Conservation (phyloP, 1,140 invertebrate species). For the Neelides sp. region DNA sequence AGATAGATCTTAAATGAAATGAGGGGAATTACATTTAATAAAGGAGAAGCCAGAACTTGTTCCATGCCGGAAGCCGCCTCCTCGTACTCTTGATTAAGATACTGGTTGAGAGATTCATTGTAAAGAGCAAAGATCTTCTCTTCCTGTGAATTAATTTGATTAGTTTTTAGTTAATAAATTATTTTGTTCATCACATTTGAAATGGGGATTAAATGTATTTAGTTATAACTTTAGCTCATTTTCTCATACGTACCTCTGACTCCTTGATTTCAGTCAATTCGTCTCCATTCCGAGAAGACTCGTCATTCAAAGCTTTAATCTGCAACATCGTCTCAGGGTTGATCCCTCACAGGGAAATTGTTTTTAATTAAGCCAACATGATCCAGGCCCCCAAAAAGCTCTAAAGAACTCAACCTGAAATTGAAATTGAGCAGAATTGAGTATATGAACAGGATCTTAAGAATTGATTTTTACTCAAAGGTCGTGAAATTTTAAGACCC, state of each 20-base stretch:
- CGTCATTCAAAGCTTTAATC: conserved; percentile 54
- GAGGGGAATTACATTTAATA: conserved; percentile 45
- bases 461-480: too few species aligned
- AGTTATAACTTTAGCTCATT: conserved; percentile 4
- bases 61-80: conserved; percentile 49
- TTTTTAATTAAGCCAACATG: too few species aligned
- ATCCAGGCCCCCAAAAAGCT: too few species aligned
- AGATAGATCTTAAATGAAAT: too few species aligned
- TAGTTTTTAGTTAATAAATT: conserved; percentile 12
- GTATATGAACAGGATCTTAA: too few species aligned
- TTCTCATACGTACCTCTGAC: conserved; percentile 49
- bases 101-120: conserved; percentile 49
- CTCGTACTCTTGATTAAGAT: conserved; percentile 44
- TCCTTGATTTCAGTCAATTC: conserved; percentile 45
- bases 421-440: too few species aligned
- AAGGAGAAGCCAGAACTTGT: conserved; percentile 49
- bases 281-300: conserved; percentile 43
- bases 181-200: conserved; percentile 4
- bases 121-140: conserved; percentile 56
- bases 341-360: too few species aligned
- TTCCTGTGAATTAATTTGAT: conserved; percentile 40
- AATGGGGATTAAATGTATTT: neutral
- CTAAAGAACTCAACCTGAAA: too few species aligned
- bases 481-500: too few species aligned
- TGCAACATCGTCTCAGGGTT: too few species aligned